Base-by-base conservation (phyloP, 64 coral and sea anemone species). In the Pocillopora damicornis region DNA sequence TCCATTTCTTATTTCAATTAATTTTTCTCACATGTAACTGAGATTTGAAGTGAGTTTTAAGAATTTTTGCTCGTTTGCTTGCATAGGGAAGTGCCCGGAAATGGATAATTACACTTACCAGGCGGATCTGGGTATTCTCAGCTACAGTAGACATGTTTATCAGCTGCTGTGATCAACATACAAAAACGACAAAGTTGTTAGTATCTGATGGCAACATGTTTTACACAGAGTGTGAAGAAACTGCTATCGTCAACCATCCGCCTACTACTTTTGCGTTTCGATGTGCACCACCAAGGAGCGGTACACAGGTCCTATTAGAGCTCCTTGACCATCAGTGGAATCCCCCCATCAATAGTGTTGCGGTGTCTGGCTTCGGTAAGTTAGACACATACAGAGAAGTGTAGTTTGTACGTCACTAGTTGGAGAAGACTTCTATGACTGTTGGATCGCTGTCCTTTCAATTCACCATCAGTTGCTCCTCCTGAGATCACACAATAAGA, bases 201-300 rank as follows among this genome's bases (percentile, higher is more conserved):
- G 79, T 81, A 30, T 35, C 30, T 63, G 61, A 81, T 64, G 79
- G 37, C 17, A 18, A 81, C 60, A 81, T 15, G 13, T 35, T 14
- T 60, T 81, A 81, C 79, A 63, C 34, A 3, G 34, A 81, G 79
- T 81, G 79, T 60, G n/a, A 30, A 16, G 79, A 81, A 10, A 35
- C 14, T 9, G 37, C 30, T 7, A 61, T 37, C 25, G 63, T 26
- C 6, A 11, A 64, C 60, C 35, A 10, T 14, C 16, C 30, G 42
- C 42, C 42, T 4, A 64, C 25, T 34, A 81, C 58, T 10, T 35
- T 81, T 25, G 17, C 35, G 9, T 35, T 81, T 13, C 59, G 36
- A 64, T 81, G 79, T 34, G 65, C 58, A 37, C 60, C 60, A 17
- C 79, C 79, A 81, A 81, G 58, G 20, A 81, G 61, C 6, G 79